Conservation (phyloP, 2,797 vertebrate genomes). For the Octomys mimax region DNA sequence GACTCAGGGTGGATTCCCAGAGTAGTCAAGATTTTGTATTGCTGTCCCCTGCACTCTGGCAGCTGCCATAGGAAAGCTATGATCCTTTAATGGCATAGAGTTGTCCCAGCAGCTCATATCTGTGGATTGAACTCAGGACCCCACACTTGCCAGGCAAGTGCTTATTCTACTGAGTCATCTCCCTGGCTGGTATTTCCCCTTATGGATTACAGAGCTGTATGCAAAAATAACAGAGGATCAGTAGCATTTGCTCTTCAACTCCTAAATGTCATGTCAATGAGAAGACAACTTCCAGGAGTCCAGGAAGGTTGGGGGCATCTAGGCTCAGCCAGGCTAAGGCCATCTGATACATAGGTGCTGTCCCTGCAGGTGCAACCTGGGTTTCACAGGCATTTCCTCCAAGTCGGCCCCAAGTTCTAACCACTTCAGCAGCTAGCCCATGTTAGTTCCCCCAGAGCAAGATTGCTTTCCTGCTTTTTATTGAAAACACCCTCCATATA, state of each 20-base stretch:
- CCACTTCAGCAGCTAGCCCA: neutral
- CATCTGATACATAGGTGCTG: neutral
- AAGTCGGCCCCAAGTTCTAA: neutral
- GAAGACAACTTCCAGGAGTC: neutral
- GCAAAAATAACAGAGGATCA: constrained; percentile 9
- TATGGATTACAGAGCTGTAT: neutral
- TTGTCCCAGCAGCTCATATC: neutral
- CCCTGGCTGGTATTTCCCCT: neutral
- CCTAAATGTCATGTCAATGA: neutral
- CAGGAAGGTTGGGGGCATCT: neutral
- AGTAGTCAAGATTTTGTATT: neutral
- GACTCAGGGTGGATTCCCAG: neutral
- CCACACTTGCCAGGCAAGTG: too few relatives aligned
- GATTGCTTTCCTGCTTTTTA: neutral
- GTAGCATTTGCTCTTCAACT: neutral
- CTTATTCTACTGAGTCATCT: too few relatives aligned
- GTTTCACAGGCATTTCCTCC: constrained; percentile 35
- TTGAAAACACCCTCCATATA: neutral
- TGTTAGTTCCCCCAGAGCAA: neutral
- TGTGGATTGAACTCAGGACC: too few relatives aligned
- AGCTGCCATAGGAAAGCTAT: neutral
- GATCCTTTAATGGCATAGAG: neutral
- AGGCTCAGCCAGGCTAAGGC: neutral
- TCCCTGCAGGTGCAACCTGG: neutral
- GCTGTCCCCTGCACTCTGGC: neutral